These are phyloP conservation scores for Cercocebus atys DNA, from an alignment of 2,113 vertebrate species.

Conservation along the genomic window DNA sequence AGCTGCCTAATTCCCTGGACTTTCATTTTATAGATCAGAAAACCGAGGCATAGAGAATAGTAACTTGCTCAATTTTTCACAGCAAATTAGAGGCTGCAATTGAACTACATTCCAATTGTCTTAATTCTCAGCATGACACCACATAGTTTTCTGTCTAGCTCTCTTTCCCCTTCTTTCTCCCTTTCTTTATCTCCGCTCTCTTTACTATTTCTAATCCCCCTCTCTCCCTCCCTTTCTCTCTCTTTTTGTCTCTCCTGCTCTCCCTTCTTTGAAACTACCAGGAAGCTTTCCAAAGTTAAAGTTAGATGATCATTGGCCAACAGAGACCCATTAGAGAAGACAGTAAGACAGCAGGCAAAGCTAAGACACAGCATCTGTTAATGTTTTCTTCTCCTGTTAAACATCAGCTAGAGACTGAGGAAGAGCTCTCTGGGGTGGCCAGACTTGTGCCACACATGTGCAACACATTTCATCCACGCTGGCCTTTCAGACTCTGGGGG, in stretches of 20 bases:
- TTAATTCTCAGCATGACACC: not conserved
- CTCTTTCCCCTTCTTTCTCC: not conserved
- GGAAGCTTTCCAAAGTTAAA: not conserved
- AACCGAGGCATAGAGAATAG: not conserved
- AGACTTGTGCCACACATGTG: conserved; percentile 45
- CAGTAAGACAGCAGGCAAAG: not conserved
- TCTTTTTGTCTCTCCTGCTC: fast-evolving
- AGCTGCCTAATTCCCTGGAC: not conserved
- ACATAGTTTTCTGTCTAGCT: not conserved
- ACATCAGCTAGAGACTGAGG: conserved; percentile 21
- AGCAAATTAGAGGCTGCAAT: not conserved
- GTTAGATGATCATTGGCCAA: not conserved
- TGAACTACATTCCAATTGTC: not conserved
- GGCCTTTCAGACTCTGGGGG: conserved; percentile 46
- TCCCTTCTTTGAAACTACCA: not conserved
- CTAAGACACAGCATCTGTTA: conserved; percentile 60
- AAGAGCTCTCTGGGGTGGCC: conserved; percentile 66
- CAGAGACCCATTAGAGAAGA: not conserved
- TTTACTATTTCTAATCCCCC: fast-evolving
- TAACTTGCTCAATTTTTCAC: not conserved
- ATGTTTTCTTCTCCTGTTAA: conserved; percentile 53
- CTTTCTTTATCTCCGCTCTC: not conserved
- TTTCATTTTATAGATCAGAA: not conserved
- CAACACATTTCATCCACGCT: conserved; percentile 48
- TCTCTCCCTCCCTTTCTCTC: not conserved